phyloP scores from a whole-genome alignment of 2,888 invertebrate species.

The Petrophora chlorosata region DNA sequence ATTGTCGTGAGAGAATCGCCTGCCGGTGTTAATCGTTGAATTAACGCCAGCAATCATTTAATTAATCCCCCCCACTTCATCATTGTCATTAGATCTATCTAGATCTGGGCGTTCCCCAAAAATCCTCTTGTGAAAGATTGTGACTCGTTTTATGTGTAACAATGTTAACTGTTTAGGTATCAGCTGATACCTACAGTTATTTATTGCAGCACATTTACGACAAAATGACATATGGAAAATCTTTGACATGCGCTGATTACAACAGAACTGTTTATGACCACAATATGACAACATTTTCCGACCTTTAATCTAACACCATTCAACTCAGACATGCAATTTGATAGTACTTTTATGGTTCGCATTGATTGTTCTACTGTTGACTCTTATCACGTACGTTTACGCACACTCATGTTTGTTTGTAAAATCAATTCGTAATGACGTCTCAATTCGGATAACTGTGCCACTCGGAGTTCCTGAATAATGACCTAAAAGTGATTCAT shows the following conservation, averaged over 20 bases:
- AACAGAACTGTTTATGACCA: neutral
- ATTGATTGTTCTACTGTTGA: slow-evolving; percentile 55
- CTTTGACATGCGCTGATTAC: neutral
- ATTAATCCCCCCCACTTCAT: slow-evolving; percentile 27
- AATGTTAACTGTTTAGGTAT: neutral
- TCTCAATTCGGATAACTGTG: slow-evolving; percentile 77
- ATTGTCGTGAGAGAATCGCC: slow-evolving; percentile 32
- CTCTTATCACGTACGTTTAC: slow-evolving; percentile 64
- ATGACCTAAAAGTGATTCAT: slow-evolving; percentile 77
- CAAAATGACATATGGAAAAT: slow-evolving; percentile 16
- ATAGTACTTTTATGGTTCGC: slow-evolving; percentile 2
- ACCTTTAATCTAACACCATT: neutral
- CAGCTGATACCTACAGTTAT: no score
- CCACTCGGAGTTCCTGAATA: slow-evolving; percentile 63
- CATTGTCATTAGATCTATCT: slow-evolving; percentile 12
- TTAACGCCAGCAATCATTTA: slow-evolving; percentile 35
- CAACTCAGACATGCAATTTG: slow-evolving; percentile 1
- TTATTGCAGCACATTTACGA: slow-evolving; percentile 1
- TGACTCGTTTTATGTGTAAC: neutral
- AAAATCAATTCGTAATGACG: slow-evolving; percentile 69
- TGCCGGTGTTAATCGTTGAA: slow-evolving; percentile 25
- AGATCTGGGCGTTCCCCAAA: neutral
- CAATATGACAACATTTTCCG: slow-evolving; percentile 6
- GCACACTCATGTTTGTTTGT: slow-evolving; percentile 61
- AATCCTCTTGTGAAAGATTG: no score